Base-by-base conservation (phyloP, 2,113 vertebrate genomes). In the Limanda limanda region DNA sequence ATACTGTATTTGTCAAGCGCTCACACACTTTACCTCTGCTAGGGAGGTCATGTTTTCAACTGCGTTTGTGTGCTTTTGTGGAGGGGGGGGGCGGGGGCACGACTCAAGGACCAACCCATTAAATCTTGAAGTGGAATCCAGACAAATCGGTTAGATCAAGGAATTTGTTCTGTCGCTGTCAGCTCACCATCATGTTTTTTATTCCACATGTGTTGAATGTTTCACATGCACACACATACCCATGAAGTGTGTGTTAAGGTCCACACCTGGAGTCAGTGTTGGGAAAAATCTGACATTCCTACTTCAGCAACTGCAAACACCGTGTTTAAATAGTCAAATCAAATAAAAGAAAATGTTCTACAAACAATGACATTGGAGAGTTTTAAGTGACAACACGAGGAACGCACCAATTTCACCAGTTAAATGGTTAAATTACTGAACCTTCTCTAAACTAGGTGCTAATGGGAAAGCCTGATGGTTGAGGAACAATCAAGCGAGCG, bases 401-500 rank as follows among this genome's bases (percentile, higher is more conserved):
- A 35, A 15, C 6, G 31, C 47, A 37, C 21, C n/a, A 1, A 14
- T 14, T 20, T 27, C 12, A 18, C 18, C 54, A 55, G 48, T 47
- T 25, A 42, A 60, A 0, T 31, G 5, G 58, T 48, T 61, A 5
- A 71, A 42, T 62, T 15, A 27, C 35, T 74, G 37, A 68, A 55
- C 8, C 24, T 68, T 65, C 48, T 65, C 40, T 48, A 31, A 37
- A 48, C 27, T 35, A 4, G 1, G 23, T 2, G 24, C 14, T 27
- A 68, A 68, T 31, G 59, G 67, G 45, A 62, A 66, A 77, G 68
- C 48, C 47, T 69, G 6, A 23, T 65, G 62, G 40, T 47, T 23
- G 64, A 63, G 60, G 75, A 79, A 72, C 76, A 74, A 71, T 71
- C 62, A 67, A 57, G 57, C 21, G 54, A 85, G 59, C 25, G 51